Conservation (phyloP, 2,113 vertebrate genomes). For the Dunckerocampus dactyliophorus region DNA sequence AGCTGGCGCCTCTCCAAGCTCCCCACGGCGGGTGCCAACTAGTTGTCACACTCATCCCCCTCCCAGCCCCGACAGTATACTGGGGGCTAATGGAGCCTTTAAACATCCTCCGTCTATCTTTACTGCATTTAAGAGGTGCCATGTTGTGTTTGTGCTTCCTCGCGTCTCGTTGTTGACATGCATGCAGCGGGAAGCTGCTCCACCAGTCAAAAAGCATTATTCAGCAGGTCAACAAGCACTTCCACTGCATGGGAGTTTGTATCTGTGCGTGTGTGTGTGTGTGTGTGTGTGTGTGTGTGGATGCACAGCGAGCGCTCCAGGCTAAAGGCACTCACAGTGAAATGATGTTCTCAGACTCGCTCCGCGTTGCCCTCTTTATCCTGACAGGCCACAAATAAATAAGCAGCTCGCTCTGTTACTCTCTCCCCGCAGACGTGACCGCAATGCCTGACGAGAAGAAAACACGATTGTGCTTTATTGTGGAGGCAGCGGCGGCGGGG, state of each 20-base stretch:
- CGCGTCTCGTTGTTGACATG: conserved; percentile 17
- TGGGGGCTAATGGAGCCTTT: conserved; percentile 73
- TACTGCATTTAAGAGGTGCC: conserved; percentile 69
- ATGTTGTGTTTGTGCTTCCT: conserved; percentile 31
- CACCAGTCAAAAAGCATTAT: conserved; percentile 62
- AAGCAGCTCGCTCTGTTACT: conserved; percentile 52
- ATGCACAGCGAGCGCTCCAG: conserved; percentile 50
- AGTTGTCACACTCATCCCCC: conserved; percentile 67
- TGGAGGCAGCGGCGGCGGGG: conserved; percentile 40
- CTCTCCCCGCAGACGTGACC: conserved; percentile 59
- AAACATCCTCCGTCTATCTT: conserved; percentile 69
- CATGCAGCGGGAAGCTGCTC: conserved; percentile 40
- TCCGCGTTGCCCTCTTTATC: conserved; percentile 69
- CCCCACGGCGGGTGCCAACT: conserved; percentile 40
- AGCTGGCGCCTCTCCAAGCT: conserved; percentile 64
- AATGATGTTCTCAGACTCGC: conserved; percentile 72
- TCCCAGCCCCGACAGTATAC: conserved; percentile 56
- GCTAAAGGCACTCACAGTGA: conserved; percentile 67
- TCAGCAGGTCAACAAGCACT: conserved; percentile 67
- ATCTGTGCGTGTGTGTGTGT: conserved; percentile 25
- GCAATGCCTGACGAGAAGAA: conserved; percentile 61
- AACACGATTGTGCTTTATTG: conserved; percentile 60
- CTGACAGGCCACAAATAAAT: conserved; percentile 73
- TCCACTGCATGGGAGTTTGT: conserved; percentile 28
- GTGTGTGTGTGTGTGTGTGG: conserved; percentile 30